Evolutionary conservation across 2,797 vertebrate species (phyloP), one percentile per base, ranked within the genome.

Genomic region (Sorex maritimensis): DNA sequence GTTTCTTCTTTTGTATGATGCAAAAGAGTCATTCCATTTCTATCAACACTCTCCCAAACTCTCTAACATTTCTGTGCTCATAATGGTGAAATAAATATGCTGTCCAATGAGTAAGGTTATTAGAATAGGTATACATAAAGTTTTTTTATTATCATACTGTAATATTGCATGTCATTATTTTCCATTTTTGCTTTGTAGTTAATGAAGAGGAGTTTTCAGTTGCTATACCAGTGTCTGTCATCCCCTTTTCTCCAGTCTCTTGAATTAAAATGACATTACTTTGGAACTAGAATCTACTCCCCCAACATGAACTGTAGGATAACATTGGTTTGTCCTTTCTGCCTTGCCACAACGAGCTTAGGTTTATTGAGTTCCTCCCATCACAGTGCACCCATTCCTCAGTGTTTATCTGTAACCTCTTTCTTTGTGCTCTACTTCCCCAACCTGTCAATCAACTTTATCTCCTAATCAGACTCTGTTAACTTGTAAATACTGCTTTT

Each of bases 161-260:
- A 91, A 9, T 61, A 78, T 85, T 85, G 65, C 68, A 9, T 61
- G 34, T 49, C 11, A 80, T 67, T 23, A 21, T 63, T 85, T 87
- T 17, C 58, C 13, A 38, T 14, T 10, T 75, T 44, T 52, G 46
- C 9, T 24, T 80, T n/a, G 12, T 13, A 41, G 1, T 80, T 83
- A 71, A 67, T 4, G 0, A 23, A 73, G 75, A 19, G 14, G 1
- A 49, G 4, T n/a, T 75, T 81, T 81, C 49, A 68, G 15, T 17
- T 81, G 38, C 4, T 46, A 0, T 52, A 34, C 46, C 9, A 6
- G 12, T 61, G 52, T 74, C 4, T 67, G 61, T 74, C 4, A 55
- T 61, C 6, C 46, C 23, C 1, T 26, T 3, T 68, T 28, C 6
- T 2, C 24, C 30, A 77, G 3, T 10, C 88, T 84, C 8, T 71